Evolutionary conservation across 2,113 vertebrate genomes (phyloP), one percentile per base, ranked within the genome.

Genomic region (Dendropsophus ebraccatus): DNA sequence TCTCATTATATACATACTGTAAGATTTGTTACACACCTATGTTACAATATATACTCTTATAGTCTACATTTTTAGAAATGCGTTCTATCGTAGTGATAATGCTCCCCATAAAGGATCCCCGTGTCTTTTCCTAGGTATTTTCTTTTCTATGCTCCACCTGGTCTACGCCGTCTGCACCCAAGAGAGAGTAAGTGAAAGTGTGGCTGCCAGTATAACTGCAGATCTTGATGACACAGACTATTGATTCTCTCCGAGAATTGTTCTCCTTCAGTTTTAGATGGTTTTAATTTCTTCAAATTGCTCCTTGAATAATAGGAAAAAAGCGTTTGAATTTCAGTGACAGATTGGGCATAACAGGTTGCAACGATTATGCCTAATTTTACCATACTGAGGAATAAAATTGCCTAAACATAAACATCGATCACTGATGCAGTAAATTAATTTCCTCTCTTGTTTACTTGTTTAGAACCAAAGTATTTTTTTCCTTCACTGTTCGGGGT

Each of bases 381-480:
- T 95, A 95, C 94, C 94, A 95, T 92, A 95, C 94, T 95, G 94
- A 95, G 94, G 94, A 94, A 95, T 95, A 95, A 95, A 95, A 94
- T 94, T 95, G 95, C 93, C 93, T 94, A 93, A 95, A 95, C 94
- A 94, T 95, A 95, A 95, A 94, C 94, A 95, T 95, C 94, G 93
- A 94, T 94, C 94, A 95, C 93, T 95, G 94, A 94, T 95, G 94
- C 94, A 95, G 94, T 94, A 95, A 95, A 95, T 95, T 95, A 95
- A 95, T 95, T 92, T 92, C 91, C 94, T 94, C 93, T 94, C 92
- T 95, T 94, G 93, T 94, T 94, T 93, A 92, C 92, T 94, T 94
- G 93, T 93, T 93, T 93, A 90, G 92, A 92, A 93, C 89, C 89
- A 91, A 4, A 86, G 1, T 88, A 93, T 91, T 69, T 87, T 88